These are phyloP conservation scores for Alexandromys fortis DNA, from an alignment of 2,113 vertebrate genomes.

Conservation along the genomic window DNA sequence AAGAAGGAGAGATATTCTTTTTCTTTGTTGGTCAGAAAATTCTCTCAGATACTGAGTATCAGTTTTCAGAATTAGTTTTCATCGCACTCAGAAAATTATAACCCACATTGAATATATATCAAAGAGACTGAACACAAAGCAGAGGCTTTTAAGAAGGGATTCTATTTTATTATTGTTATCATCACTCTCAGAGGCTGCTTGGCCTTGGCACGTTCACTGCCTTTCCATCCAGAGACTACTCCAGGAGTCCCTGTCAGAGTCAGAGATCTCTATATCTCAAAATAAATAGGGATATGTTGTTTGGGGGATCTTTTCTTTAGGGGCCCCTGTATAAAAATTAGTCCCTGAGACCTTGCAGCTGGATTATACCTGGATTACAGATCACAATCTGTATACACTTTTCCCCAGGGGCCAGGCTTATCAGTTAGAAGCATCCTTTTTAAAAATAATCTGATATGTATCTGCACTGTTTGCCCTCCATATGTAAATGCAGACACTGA, in stretches of 20 bases:
- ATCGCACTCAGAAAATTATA: constrained; percentile 72
- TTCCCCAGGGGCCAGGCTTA: neutral
- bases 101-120: constrained; percentile 73
- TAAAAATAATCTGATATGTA: neutral
- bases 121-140: constrained; percentile 77
- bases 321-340: neutral
- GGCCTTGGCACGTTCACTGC: constrained; percentile 42
- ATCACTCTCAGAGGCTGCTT: constrained; percentile 71
- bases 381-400: neutral
- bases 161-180: constrained; percentile 64
- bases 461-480: neutral
- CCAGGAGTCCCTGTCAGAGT: constrained; percentile 66
- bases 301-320: constrained; percentile 41
- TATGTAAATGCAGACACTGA: neutral
- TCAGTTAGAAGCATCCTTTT: constrained; percentile 25
- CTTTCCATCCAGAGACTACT: constrained; percentile 24
- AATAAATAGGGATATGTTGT: constrained; percentile 64
- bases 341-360: constrained; percentile 28
- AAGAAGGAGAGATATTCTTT: constrained; percentile 36
- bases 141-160: constrained; percentile 67
- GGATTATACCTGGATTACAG: neutral
- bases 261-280: constrained; percentile 64
- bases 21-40: constrained; percentile 69
- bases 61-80: constrained; percentile 82
- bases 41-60: constrained; percentile 74